A percentile compares a stretch with the other conserved stretches of the same genome.
Conservation (phyloP, 2,888 invertebrate genomes). For the Ophion ellenae region DNA sequence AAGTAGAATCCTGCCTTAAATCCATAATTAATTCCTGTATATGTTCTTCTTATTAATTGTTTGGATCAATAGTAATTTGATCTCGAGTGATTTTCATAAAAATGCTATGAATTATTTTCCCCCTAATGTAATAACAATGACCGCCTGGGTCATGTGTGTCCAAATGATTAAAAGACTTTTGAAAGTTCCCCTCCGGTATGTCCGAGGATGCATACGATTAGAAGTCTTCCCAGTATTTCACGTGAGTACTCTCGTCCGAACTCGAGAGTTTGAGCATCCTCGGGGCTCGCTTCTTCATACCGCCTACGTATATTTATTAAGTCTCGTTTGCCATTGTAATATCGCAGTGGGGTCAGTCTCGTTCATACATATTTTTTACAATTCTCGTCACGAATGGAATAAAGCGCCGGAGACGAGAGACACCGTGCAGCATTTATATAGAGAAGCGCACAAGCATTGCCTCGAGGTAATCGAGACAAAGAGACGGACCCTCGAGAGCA, state of each 20-base stretch:
- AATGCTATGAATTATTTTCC: background rate
- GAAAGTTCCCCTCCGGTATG: background rate
- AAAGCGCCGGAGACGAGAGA: slow-evolving; percentile 52
- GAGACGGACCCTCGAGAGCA: slow-evolving; percentile 39
- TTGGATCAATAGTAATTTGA: no score
- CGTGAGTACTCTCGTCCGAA: slow-evolving; percentile 23
- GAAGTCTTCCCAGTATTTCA: background rate
- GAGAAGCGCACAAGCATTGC: slow-evolving; percentile 27
- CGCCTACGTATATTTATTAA: slow-evolving; percentile 64
- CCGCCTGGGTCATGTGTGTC: no score
- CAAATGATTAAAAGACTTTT: background rate
- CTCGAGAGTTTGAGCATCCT: slow-evolving; percentile 31
- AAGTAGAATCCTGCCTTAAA: no score
- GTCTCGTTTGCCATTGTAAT: slow-evolving; percentile 64
- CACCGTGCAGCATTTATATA: slow-evolving; percentile 11
- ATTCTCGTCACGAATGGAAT: slow-evolving; percentile 75
- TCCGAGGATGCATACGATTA: slow-evolving; percentile 12
- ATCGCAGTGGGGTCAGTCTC: slow-evolving; percentile 62
- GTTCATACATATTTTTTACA: slow-evolving; percentile 66
- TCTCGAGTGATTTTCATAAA: background rate
- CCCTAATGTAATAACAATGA: background rate
- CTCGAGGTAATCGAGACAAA: slow-evolving; percentile 54
- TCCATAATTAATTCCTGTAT: no score
- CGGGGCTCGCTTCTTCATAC: slow-evolving; percentile 29
- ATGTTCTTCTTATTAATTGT: no score